These are phyloP conservation scores for Danaus chrysippus DNA, from an alignment of 2,888 invertebrate species.

Conservation along the genomic window DNA sequence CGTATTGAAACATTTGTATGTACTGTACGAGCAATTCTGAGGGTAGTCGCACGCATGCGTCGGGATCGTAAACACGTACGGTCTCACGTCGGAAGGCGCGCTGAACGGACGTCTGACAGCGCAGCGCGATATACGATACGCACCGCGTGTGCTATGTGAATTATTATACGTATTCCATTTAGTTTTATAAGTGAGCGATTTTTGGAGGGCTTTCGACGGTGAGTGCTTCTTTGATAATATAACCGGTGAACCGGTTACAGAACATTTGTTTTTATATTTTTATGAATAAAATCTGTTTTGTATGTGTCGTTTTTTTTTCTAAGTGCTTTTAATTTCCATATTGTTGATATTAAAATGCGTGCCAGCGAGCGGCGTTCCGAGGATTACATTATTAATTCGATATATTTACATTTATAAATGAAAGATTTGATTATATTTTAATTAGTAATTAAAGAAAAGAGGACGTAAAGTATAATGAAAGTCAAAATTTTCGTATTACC, in stretches of 20 bases:
- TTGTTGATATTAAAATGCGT: slow-evolving; percentile 36
- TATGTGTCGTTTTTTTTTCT: slow-evolving; percentile 25
- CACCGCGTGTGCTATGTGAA: slow-evolving; percentile 59
- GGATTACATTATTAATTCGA: neutral
- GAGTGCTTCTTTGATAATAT: slow-evolving; percentile 21
- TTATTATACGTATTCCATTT: slow-evolving; percentile 33
- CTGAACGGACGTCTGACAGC: slow-evolving; percentile 36
- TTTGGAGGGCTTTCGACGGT: slow-evolving; percentile 33
- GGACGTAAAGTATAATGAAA: no score
- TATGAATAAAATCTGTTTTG: slow-evolving; percentile 30
- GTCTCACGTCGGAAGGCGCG: slow-evolving; percentile 54
- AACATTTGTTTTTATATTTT: slow-evolving; percentile 43
- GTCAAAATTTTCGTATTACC: no score
- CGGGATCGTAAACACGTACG: slow-evolving; percentile 62
- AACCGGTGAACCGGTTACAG: slow-evolving; percentile 30
- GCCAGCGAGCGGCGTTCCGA: slow-evolving; percentile 19
- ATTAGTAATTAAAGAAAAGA: no score
- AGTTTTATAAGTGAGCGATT: slow-evolving; percentile 40
- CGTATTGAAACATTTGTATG: slow-evolving; percentile 2
- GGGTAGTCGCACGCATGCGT: slow-evolving; percentile 65
- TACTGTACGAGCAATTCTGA: slow-evolving; percentile 27
- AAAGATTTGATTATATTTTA: no score
- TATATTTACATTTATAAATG: no score
- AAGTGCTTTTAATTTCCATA: slow-evolving; percentile 34
- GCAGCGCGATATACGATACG: slow-evolving; percentile 28